Conservation (phyloP, 2,113 vertebrate species). For the Pterocles orientalis region DNA sequence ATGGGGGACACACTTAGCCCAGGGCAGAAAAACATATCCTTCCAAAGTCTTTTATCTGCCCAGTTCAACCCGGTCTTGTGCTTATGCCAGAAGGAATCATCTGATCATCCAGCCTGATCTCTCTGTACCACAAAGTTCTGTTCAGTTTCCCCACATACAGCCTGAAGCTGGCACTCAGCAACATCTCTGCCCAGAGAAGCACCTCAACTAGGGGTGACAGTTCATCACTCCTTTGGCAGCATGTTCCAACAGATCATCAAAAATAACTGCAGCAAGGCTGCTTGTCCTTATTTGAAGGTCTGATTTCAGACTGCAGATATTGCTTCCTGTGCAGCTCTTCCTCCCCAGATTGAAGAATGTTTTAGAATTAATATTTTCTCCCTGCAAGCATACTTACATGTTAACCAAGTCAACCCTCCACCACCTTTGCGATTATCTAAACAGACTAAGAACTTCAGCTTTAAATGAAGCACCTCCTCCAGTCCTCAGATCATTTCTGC, state of each 20-base stretch:
- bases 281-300: background rate
- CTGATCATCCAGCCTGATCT: background rate
- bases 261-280: background rate
- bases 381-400: background rate
- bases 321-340: background rate
- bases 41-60: constrained; percentile 8
- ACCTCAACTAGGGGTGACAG: constrained; percentile 13
- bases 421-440: constrained; percentile 14
- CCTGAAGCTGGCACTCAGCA: background rate
- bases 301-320: background rate
- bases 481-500: background rate
- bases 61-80: background rate
- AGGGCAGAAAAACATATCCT: background rate
- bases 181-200: background rate
- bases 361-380: constrained; percentile 29
- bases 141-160: background rate
- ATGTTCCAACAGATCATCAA: constrained; percentile 25
- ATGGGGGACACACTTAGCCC: background rate
- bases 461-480: constrained; percentile 26
- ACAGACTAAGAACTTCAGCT: constrained; percentile 8
- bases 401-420: constrained; percentile 26
- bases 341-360: background rate
- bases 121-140: background rate
- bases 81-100: constrained; percentile 17
- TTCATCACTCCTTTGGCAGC: background rate